phyloP scores from a whole-genome alignment of 2,113 vertebrate genomes.

The Muntiacus reevesi region DNA sequence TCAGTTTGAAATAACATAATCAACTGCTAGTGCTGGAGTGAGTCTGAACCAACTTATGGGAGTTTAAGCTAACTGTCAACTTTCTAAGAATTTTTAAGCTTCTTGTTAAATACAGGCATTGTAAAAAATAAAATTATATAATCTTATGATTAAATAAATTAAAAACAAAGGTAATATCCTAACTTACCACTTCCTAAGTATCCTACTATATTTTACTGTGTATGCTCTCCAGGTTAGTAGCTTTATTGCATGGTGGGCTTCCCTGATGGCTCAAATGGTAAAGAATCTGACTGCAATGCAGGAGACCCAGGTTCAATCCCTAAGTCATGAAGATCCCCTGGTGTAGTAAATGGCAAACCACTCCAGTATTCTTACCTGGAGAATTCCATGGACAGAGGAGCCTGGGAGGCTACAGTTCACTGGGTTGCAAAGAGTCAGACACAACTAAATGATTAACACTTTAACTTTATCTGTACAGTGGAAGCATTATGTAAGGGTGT shows the following conservation, averaged over 20 bases:
- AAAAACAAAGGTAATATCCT: not conserved
- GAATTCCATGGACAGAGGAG: not conserved
- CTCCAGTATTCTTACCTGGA: not conserved
- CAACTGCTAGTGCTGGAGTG: not conserved
- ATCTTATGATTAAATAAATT: not conserved
- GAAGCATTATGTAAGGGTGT: not conserved
- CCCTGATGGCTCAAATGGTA: not conserved
- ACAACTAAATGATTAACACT: not conserved
- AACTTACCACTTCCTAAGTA: not conserved
- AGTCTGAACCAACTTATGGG: not conserved
- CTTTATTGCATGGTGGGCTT: not conserved
- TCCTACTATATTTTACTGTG: not conserved
- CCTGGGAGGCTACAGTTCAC: not conserved
- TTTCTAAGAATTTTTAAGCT: not conserved
- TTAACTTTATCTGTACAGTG: not conserved
- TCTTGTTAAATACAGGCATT: not conserved
- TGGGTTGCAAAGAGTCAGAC: not conserved
- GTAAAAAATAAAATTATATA: constrained; percentile 21
- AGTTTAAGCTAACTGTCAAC: not conserved
- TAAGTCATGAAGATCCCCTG: not conserved
- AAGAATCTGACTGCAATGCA: not conserved
- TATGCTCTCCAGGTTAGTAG: not conserved
- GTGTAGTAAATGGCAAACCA: not conserved
- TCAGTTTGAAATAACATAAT: not conserved
- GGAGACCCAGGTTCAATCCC: not conserved